Conservation (phyloP, 2,888 invertebrate species). For the Trichopria drosophilae region DNA sequence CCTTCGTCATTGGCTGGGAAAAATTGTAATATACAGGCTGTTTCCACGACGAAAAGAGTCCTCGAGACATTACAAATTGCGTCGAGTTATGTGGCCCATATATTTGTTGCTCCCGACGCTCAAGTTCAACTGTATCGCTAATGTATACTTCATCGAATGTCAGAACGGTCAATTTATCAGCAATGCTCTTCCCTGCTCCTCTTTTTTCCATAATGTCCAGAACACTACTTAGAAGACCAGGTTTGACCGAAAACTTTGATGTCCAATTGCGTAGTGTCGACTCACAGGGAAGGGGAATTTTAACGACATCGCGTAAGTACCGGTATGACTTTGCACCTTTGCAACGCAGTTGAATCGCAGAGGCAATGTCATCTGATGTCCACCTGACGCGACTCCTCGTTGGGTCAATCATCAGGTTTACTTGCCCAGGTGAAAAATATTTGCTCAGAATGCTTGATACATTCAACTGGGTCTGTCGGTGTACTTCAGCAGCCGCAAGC, state of each 20-base stretch:
- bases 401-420: not conserved
- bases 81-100: constrained; percentile 39
- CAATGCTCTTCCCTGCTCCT: constrained; percentile 22
- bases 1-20: too few species aligned
- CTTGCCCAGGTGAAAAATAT: constrained; percentile 4
- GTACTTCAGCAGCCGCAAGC: too few species aligned
- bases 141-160: constrained; percentile 39
- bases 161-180: constrained; percentile 30
- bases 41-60: constrained; percentile 38
- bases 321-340: constrained; percentile 32
- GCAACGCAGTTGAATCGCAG: constrained; percentile 29
- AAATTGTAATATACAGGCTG: constrained; percentile 40
- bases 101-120: too few species aligned
- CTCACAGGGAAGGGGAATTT: constrained; percentile 35
- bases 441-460: constrained; percentile 6
- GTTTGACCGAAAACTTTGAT: constrained; percentile 34
- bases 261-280: constrained; percentile 37
- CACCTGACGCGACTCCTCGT: not conserved
- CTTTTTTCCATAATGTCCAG: constrained; percentile 30
- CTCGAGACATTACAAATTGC: constrained; percentile 39
- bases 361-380: constrained; percentile 14
- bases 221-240: too few species aligned
- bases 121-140: too few species aligned
- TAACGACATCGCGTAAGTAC: constrained; percentile 29
- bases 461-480: too few species aligned